phyloP scores from a whole-genome alignment of 2,888 invertebrate genomes.

The Spialia ferax region DNA sequence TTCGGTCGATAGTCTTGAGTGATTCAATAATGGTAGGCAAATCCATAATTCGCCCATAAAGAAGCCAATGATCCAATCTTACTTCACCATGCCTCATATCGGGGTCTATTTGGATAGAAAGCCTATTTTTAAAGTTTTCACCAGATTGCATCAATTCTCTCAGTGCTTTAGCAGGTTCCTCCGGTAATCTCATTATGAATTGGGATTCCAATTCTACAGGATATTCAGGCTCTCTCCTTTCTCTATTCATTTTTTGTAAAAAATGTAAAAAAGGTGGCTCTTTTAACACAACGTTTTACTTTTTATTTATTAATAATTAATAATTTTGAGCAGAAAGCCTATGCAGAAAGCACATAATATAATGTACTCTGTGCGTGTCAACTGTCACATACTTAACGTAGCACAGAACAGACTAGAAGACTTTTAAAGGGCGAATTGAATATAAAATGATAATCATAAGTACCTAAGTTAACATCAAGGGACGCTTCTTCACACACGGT shows the following conservation, averaged over 20 bases:
- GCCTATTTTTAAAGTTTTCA: conserved; percentile 91
- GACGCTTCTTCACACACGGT: too few species aligned
- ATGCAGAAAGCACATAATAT: too few species aligned
- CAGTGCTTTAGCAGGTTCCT: conserved; percentile 90
- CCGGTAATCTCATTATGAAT: conserved; percentile 91
- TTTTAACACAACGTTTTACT: too few species aligned
- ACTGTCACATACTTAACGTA: too few species aligned
- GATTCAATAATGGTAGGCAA: conserved; percentile 95
- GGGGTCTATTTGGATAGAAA: conserved; percentile 92
- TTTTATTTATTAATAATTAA: too few species aligned
- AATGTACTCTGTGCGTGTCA: too few species aligned
- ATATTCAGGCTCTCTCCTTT: conserved; percentile 55
- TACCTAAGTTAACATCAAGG: too few species aligned
- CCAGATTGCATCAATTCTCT: conserved; percentile 91
- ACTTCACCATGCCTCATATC: conserved; percentile 95
- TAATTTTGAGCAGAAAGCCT: too few species aligned
- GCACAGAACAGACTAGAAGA: too few species aligned
- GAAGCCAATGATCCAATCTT: conserved; percentile 92
- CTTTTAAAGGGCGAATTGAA: too few species aligned
- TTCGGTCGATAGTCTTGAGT: conserved; percentile 96
- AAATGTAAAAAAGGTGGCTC: too few species aligned
- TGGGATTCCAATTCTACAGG: conserved; percentile 91
- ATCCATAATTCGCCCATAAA: conserved; percentile 94
- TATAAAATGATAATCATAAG: too few species aligned
- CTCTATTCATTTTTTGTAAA: conserved; percentile 48